Conservation (phyloP, 2,113 vertebrate species). For the Actenoides lindsayi region DNA sequence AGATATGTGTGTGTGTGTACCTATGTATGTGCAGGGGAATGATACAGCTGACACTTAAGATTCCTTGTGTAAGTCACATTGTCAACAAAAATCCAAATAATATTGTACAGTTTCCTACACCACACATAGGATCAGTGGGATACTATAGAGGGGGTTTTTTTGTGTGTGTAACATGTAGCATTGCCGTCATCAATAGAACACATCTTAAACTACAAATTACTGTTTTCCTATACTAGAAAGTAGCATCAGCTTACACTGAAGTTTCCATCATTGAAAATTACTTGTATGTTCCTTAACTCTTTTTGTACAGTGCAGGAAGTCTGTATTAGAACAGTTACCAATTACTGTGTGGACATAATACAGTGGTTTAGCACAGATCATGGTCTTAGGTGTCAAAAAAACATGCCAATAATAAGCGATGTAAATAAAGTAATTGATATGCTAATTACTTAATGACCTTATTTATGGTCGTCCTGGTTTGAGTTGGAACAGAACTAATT, state of each 20-base stretch:
- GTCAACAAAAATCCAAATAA: neutral
- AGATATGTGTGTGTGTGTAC: fast-evolving
- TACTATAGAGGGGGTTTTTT: neutral
- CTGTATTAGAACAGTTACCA: neutral
- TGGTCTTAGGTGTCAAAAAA: neutral
- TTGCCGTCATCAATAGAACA: neutral
- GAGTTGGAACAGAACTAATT: too few relatives aligned
- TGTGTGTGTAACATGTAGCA: neutral
- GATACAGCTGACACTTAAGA: neutral
- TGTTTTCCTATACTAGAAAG: neutral
- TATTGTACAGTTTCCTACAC: neutral
- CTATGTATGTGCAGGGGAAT: fast-evolving
- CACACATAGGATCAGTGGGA: neutral
- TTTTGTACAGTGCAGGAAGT: neutral
- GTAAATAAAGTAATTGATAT: neutral
- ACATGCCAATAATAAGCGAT: neutral
- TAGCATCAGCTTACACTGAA: neutral
- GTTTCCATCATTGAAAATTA: neutral
- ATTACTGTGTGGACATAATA: neutral
- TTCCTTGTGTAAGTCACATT: neutral
- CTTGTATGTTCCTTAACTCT: neutral
- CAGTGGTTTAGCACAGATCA: neutral
- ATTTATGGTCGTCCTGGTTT: neutral
- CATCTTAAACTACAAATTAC: neutral
- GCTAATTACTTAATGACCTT: neutral